Conservation (phyloP, 2,888 invertebrate species). For the Philereme vetulata region DNA sequence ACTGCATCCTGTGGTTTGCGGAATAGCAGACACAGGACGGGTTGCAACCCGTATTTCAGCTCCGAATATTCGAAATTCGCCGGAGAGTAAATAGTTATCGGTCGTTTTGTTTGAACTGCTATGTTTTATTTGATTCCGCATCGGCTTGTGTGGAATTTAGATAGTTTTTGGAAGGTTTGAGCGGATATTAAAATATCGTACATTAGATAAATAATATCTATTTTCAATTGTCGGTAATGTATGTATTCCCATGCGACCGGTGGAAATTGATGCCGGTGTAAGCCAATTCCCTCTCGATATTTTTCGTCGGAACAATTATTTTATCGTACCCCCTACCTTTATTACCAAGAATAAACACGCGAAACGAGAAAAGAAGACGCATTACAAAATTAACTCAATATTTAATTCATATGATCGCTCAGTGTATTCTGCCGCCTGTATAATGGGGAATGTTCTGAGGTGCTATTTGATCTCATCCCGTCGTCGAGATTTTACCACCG, state of each 20-base stretch:
- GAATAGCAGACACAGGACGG: constrained; percentile 8
- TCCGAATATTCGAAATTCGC: constrained; percentile 25
- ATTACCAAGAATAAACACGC: too few species aligned
- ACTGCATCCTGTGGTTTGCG: background rate
- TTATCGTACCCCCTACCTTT: too few species aligned
- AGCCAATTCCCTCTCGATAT: background rate
- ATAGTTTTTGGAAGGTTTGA: constrained; percentile 3
- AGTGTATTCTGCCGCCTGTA: too few species aligned
- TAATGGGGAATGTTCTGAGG: too few species aligned
- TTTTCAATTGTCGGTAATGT: too few species aligned
- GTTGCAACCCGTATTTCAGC: constrained; percentile 23
- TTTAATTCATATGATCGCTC: too few species aligned
- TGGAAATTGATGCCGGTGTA: background rate
- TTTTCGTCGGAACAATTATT: background rate
- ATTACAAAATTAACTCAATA: too few species aligned
- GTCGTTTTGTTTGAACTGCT: constrained; percentile 24
- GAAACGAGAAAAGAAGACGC: too few species aligned
- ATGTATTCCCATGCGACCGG: background rate
- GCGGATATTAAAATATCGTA: background rate
- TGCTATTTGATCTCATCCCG: too few species aligned
- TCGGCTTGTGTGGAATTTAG: constrained; percentile 7
- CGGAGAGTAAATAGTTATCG: constrained; percentile 28
- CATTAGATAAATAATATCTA: too few species aligned
- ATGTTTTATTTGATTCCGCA: constrained; percentile 28
- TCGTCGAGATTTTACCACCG: too few species aligned